Evolutionary conservation across 2,113 vertebrate genomes (phyloP).

Genomic region (Dolichotis patagonum): DNA sequence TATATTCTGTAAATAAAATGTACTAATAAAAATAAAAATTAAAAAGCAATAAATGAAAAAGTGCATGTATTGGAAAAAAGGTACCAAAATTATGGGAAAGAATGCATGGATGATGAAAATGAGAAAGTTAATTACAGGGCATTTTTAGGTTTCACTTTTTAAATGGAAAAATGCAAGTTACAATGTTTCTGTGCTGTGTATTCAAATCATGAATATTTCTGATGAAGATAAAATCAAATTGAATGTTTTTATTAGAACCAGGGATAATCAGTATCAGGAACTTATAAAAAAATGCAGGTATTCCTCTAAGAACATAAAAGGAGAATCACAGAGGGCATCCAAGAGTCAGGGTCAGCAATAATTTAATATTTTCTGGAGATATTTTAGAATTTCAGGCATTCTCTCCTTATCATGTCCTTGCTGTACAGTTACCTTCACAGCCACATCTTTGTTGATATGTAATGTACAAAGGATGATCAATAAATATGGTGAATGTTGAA

Average conservation of each 20-base stretch:
- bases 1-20: background rate
- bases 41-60: background rate
- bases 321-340: background rate
- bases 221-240: background rate
- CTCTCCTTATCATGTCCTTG: background rate
- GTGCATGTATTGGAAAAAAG: background rate
- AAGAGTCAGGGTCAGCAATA: background rate
- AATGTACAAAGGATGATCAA: too few relatives aligned
- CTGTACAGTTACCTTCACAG: too few relatives aligned
- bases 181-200: background rate
- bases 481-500: too few relatives aligned
- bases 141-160: background rate
- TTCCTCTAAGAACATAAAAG: background rate
- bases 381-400: background rate
- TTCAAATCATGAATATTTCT: background rate
- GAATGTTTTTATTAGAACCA: constrained; percentile 53
- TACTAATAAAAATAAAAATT: background rate
- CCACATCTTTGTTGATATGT: background rate
- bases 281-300: constrained; percentile 41
- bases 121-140: background rate
- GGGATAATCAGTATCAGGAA: constrained; percentile 17
- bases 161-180: background rate
- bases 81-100: background rate
- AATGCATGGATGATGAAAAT: background rate
- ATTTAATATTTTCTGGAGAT: constrained; percentile 16